Evolutionary conservation across 2,888 invertebrate genomes (phyloP), one percentile per base, ranked within the genome.

Genomic region (Crocallis elinguaria): DNA sequence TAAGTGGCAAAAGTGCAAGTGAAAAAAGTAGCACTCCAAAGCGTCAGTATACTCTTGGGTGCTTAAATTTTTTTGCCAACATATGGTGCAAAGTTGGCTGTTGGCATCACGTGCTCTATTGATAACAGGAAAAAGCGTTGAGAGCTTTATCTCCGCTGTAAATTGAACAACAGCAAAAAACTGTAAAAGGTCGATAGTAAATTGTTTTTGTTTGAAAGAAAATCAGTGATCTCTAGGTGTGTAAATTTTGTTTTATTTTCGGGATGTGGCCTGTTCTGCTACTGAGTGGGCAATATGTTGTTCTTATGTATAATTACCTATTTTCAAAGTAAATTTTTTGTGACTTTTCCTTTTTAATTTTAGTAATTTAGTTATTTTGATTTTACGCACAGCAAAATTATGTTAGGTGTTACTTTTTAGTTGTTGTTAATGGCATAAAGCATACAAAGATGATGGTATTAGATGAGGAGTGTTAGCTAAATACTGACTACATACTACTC

Each of bases 71-170:
- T 51, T 62, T 55, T 53, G 55, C 8, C 23, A 51, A 57, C 62
- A 60, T 42, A 49, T 63, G 62, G 49, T 32, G 54, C 42, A 19
- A 49, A 58, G 21, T 51, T 33, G 32, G 41, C 42, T 55, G 3
- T 46, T 36, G 49, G 32, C 14, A 46, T 50, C 63, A 62, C 64
- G 60, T 65, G 60, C 62, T 60, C 42, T 44, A n/a, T n/a, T 46
- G 21, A 44, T 59, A 49, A 58, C 54, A 51, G 44, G 57, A 49
- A 54, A 50, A 49, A 35, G 36, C 29, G 46, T 51, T 39, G 44
- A 58, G 43, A 45, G 37, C 53, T 39, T 67, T 67, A 70, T 74
- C 71, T 75, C 63, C 49, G 37, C 33, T 52, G 52, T 49, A 59
- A 59, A 58, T 52, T 58, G 50, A 42, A 36, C 36, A 16, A 17